Base-by-base conservation (phyloP, 2,113 vertebrate species). In the Ranitomeya imitator region DNA sequence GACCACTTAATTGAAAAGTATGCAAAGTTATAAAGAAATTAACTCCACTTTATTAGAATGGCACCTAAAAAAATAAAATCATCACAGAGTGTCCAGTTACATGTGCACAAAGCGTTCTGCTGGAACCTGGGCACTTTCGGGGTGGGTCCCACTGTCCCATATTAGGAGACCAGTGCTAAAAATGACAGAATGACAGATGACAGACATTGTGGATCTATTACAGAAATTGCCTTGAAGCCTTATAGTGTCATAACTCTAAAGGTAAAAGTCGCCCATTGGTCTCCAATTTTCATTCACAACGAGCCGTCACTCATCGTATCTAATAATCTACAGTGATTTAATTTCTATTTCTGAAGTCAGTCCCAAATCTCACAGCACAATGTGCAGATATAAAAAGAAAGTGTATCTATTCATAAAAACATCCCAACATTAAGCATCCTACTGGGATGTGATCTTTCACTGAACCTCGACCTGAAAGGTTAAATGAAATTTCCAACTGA, bases 381-480 rank as follows among this genome's bases (percentile, higher is more conserved):
- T 78, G 69, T 78, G 63, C 14, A 11, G 80, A 83, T 83, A 84
- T 61, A 82, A 55, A 73, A 26, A 88, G 67, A 82, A 60, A 73
- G 59, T 83, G 57, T 77, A 82, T 83, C 80, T 83, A 77, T 88
- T 88, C 87, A 84, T 88, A 88, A 84, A 76, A 84, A 88, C 87
- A 83, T 63, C 69, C 57, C 79, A 65, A 78, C 57, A 84, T 63
- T 83, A 77, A 78, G 37, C 73, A 65, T 88, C 37, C 87, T 88
- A 52, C 73, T 83, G 87, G 87, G 87, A 88, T 19, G 23, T 88
- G 71, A 11, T 76, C 87, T 83, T 84, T 83, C 67, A 3, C 45
- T 88, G 87, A 88, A 88, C 87, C 80, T 61, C 23, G 87, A 84
- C 87, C 87, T 67, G 69, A 52, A 84, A 88, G 87, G 87, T 88